These are phyloP conservation scores for Colistium nudipinnis DNA, from an alignment of 2,113 vertebrate species.

Conservation along the genomic window DNA sequence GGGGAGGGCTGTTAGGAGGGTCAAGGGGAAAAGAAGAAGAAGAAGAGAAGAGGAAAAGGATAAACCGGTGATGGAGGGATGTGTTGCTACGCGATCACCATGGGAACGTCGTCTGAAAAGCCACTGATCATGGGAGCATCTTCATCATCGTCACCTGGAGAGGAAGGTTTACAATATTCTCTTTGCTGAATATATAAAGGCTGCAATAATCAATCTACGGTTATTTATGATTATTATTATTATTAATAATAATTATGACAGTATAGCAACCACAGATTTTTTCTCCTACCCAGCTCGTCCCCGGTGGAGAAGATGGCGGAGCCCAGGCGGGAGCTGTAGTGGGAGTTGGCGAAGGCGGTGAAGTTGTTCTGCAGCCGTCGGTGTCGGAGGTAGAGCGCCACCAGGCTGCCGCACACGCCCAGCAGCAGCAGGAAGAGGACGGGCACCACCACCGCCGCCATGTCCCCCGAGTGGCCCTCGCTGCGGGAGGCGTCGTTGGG, in stretches of 20 bases:
- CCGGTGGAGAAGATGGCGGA: slow-evolving; percentile 97
- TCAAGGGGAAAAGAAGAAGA: background rate
- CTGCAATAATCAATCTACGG: background rate
- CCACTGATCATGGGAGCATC: slow-evolving; percentile 98
- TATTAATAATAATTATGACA: no score
- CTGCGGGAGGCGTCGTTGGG: slow-evolving; percentile 62
- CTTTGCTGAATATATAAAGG: background rate
- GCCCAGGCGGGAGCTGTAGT: slow-evolving; percentile 97
- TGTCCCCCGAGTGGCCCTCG: slow-evolving; percentile 78
- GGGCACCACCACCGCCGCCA: slow-evolving; percentile 91
- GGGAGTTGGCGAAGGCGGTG: slow-evolving; percentile 94
- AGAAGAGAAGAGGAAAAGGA: slow-evolving; percentile 16
- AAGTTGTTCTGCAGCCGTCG: slow-evolving; percentile 94
- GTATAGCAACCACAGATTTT: no score
- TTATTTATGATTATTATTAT: no score
- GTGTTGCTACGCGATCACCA: slow-evolving; percentile 94
- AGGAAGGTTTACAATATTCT: background rate
- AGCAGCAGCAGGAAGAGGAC: slow-evolving; percentile 93
- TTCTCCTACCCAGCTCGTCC: slow-evolving; percentile 92
- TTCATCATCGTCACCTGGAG: slow-evolving; percentile 93
- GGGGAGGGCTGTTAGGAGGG: background rate
- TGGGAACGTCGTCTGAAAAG: slow-evolving; percentile 98
- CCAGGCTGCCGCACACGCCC: slow-evolving; percentile 85
- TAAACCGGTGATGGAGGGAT: slow-evolving; percentile 9
- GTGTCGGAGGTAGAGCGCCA: slow-evolving; percentile 89